phyloP scores from a whole-genome alignment of 1,140 invertebrate genomes.

The Drosophila aff. region DNA sequence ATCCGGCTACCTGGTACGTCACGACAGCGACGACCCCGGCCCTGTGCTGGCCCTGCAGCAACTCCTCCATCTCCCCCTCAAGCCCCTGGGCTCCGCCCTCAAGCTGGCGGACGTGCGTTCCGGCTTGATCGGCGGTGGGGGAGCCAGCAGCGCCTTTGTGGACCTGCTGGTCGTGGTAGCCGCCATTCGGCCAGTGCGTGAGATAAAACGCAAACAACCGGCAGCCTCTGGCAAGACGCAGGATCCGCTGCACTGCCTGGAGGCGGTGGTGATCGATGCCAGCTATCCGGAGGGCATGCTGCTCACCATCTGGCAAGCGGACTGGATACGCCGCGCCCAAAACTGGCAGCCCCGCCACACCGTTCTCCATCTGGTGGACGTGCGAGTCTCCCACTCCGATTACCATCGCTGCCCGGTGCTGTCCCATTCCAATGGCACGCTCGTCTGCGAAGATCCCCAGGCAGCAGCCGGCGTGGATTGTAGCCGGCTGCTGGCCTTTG shows the following conservation, averaged over 20 bases:
- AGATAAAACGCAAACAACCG: conserved; percentile 68
- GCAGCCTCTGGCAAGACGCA: conserved; percentile 48
- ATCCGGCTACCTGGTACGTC: conserved; percentile 85
- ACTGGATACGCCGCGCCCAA: conserved; percentile 78
- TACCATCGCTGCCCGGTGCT: conserved; percentile 78
- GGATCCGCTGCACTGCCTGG: conserved; percentile 73
- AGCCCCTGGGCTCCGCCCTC: conserved; percentile 80
- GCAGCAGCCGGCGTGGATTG: conserved; percentile 22
- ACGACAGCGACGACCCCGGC: conserved; percentile 70
- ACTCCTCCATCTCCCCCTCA: conserved; percentile 85
- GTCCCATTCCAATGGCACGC: conserved; percentile 69
- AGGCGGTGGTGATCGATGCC: conserved; percentile 85
- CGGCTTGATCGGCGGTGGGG: conserved; percentile 12
- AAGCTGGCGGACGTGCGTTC: conserved; percentile 84
- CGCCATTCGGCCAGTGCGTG: conserved; percentile 70
- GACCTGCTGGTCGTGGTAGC: conserved; percentile 85
- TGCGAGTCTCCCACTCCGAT: conserved; percentile 82
- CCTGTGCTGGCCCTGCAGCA: conserved; percentile 57
- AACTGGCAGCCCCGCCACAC: conserved; percentile 85
- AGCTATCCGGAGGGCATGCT: conserved; percentile 81
- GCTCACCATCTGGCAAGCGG: conserved; percentile 85
- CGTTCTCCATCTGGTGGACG: conserved; percentile 85
- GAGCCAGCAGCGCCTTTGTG: conserved; percentile 38
- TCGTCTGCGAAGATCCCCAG: conserved; percentile 85
- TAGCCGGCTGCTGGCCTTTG: conserved; percentile 49